Base-by-base conservation (phyloP, 2,797 vertebrate genomes). In the Poeciliopsis paucimaculata region DNA sequence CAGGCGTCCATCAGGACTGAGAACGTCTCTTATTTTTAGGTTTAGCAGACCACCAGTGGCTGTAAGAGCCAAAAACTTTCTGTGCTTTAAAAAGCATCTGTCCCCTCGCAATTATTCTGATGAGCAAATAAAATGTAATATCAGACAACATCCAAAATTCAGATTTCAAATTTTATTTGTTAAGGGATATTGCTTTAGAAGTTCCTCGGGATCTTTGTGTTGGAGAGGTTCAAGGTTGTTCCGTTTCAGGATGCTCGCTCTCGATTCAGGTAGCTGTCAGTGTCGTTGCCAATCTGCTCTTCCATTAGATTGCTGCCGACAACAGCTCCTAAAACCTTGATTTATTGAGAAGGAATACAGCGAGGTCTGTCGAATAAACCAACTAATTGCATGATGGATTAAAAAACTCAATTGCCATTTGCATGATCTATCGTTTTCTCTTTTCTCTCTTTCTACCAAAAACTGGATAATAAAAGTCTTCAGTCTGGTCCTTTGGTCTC, bases 1-100 rank as follows among this genome's bases (percentile, higher is more conserved):
- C 34, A 79, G 77, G 55, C 77, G 82, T 64, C 77, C 9, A 41
- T 79, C 72, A 80, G 45, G 20, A 31, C 0, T 31, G 20, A 77
- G 55, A 64, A 70, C 2, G 8, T 45, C n/a, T 51, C 4, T 57
- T 11, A 3, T 18, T n/a, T 51, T 3, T 77, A 68, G 39, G 18
- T 66, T 23, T 23, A 26, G 64, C 36, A 70, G 39, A 45, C 11
- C 18, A 11, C 36, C 20, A 26, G 11, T 26, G 23, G 13, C 20
- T 51, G 49, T 9, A 51, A 12, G 39, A 68, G 26, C 20, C 39
- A 4, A 43, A 43, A 39, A 8, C 15, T 70, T n/a, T 5, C 5
- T 43, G 23, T 26, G 36, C 36, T 68, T 68, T 12, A 12, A 43
- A 2, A 43, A n/a, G 39, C 43, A n/a, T 43, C 34, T 18, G n/a